phyloP scores from a whole-genome alignment of 2,888 invertebrate species.

The Ptychoptera albimana region DNA sequence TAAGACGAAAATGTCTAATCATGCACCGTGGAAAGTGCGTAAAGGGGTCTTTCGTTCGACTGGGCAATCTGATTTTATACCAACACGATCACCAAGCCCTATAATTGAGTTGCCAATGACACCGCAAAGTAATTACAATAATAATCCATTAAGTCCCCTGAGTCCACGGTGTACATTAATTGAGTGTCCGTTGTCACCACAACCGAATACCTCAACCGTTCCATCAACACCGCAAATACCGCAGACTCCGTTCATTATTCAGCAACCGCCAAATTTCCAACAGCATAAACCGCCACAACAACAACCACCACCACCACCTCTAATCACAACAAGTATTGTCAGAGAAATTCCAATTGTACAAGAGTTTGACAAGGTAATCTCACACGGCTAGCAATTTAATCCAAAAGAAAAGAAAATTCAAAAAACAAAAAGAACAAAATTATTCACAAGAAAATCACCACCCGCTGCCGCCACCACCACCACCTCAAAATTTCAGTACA shows the following conservation, averaged over 20 bases:
- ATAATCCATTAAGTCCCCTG: slow-evolving; percentile 12
- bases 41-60: slow-evolving; percentile 38
- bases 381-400: too few relatives aligned
- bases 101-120: slow-evolving; percentile 31
- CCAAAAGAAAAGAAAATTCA: too few relatives aligned
- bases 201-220: slow-evolving; percentile 16
- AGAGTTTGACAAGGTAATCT: too few relatives aligned
- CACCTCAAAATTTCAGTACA: too few relatives aligned
- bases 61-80: slow-evolving; percentile 29
- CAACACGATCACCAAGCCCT: slow-evolving; percentile 28
- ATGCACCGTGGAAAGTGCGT: slow-evolving; percentile 60
- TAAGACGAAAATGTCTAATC: slow-evolving; percentile 36
- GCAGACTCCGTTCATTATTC: slow-evolving; percentile 15
- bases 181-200: slow-evolving; percentile 18
- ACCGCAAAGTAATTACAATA: slow-evolving; percentile 17
- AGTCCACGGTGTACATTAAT: slow-evolving; percentile 15
- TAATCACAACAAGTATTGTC: slow-evolving; percentile 5
- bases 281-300: too few relatives aligned
- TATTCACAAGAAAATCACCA: too few relatives aligned
- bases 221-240: slow-evolving; percentile 13
- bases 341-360: slow-evolving; percentile 31
- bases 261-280: too few relatives aligned
- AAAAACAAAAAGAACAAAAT: too few relatives aligned
- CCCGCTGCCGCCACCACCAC: too few relatives aligned
- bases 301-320: slow-evolving; percentile 7